Evolutionary conservation across 2,888 invertebrate species (phyloP).

Genomic region (Andrena bicolor): DNA sequence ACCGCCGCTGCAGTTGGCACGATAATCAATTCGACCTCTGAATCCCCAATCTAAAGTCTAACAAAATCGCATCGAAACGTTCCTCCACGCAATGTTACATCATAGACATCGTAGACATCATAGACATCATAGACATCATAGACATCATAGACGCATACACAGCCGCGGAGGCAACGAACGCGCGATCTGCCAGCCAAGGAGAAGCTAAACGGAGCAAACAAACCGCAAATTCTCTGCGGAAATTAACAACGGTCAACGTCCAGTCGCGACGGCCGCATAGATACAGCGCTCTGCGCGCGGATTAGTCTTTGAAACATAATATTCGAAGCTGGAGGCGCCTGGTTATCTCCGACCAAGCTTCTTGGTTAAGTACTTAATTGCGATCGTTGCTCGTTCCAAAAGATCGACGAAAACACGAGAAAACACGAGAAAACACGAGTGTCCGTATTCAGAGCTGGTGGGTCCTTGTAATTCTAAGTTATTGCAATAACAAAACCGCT

Average conservation of each 20-base stretch:
- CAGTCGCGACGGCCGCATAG: constrained; percentile 54
- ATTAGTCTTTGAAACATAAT: constrained; percentile 5
- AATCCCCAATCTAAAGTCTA: background rate
- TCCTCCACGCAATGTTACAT: constrained; percentile 13
- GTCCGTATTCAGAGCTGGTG: too few species aligned
- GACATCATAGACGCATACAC: too few species aligned
- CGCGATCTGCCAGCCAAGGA: constrained; percentile 9
- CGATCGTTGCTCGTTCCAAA: too few species aligned
- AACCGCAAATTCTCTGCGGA: constrained; percentile 15
- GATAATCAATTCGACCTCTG: background rate
- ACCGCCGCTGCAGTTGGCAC: too few species aligned
- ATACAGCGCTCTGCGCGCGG: constrained; percentile 14
- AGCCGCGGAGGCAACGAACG: background rate
- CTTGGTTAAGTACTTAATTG: background rate
- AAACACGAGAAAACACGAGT: too few species aligned
- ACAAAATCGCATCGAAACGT: background rate
- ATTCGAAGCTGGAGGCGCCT: constrained; percentile 31
- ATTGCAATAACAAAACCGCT: too few species aligned
- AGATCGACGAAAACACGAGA: too few species aligned
- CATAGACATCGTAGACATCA: background rate
- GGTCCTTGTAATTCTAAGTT: too few species aligned
- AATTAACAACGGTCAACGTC: constrained; percentile 73
- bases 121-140: background rate
- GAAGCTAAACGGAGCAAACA: constrained; percentile 7
- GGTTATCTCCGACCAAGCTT: background rate